Base-by-base conservation (phyloP, 1,140 invertebrate genomes). In the Leptopilina boulardi region DNA sequence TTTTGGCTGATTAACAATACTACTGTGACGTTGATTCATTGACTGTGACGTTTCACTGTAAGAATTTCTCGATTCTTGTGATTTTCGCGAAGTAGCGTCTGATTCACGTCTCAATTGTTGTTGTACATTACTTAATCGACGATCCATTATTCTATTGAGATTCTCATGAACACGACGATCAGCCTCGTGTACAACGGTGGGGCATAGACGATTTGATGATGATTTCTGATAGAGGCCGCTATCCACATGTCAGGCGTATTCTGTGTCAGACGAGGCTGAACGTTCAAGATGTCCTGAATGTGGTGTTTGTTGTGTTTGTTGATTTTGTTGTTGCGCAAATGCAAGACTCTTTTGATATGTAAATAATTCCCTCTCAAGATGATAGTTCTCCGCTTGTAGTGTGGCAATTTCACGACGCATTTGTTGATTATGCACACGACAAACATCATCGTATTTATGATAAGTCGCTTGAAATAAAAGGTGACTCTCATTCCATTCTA, bases 401-500 rank as follows among this genome's bases (percentile, higher is more conserved):
- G 94, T 95, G 71, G 93, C 92, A 76, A 98, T 96, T 89, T 98
- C 96, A 38, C 95, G 93, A 86, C 95, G 94, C 96, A 97, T 97
- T 89, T 98, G 96, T 85, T 96, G 95, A 88, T 96, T 96, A 88
- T 98, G 96, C 73, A 96, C 92, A 75, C 96, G 92, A 77, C 93
- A 94, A 23, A 97, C 94, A 88, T 97, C 96, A 88, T 98, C 96
- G 86, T 97, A 96, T 84, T 96, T 95, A 90, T 96, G 95, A 88
- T 97, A 98, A 66, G 95, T 96, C 56, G 96, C 95, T 87, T 96
- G 95, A 88, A 97, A 96, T 9, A 98, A 92, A 54, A 97, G 91
- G 81, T 97, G 95, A 44, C 95, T 96, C 86, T 97, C 96, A 80
- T 95, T 93, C 96, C 96, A 97, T 87, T 97, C 96, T 0, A 98